Base-by-base conservation (phyloP, 1,140 invertebrate genomes). In the Neodiprion fabricii region DNA sequence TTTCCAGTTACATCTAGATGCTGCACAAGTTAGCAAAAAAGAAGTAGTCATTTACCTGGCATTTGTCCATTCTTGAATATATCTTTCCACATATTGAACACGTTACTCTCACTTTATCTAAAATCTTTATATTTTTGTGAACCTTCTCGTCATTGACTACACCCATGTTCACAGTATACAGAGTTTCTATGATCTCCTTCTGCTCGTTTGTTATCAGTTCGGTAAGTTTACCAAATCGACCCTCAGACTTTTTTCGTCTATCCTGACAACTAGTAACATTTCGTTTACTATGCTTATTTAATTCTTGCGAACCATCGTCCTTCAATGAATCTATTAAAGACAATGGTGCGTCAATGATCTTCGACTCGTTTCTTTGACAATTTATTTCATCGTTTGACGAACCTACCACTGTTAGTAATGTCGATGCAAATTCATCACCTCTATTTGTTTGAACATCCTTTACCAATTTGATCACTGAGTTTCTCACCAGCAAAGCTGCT, bases 121-220 rank as follows among this genome's bases (percentile, higher is more conserved):
- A n/a, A 17, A 77, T 66, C 0, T 75, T 78, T 9, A 84, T 69
- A 14, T 83, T 80, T 1, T 77, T 72, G 0, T 74, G 47, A 7
- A 85, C 82, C 48, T 75, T 61, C 9, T 67, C 67, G 7, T 76
- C 74, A 12, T 85, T 72, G 11, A 84, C 77, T 0, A 77, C 73
- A 1, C 78, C 79, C 81, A 81, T 80, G n/a, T 85, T 75, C 7
- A 82, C 70, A 0, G 3, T 71, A 69, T 85, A 85, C 67, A 70
- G 78, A 28, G 75, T 78, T 48, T 85, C 83, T 23, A 85, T 83
- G 1, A 69, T 50, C 53, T 73, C 48, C 71, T 84, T 84, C 47
- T 85, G 81, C 65, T 85, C 80, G 0, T 81, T 72, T 8, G 76
- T 84, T 28, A 85, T 84, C 12, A 85, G 75, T 68, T 85, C 79